Evolutionary conservation across 2,888 invertebrate genomes (phyloP).

Genomic region (Polia nebulosa): DNA sequence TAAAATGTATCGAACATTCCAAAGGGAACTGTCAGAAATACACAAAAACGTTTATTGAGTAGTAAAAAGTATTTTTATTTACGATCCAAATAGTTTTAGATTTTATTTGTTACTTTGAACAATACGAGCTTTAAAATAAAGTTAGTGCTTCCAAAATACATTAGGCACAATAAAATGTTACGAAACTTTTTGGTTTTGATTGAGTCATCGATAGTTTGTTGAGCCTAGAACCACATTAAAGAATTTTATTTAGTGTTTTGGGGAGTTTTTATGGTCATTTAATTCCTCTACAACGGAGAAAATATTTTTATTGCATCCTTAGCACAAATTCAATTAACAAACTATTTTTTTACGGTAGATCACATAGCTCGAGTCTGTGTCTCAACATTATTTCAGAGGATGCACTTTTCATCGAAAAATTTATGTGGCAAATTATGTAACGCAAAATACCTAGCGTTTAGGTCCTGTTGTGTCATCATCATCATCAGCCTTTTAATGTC

Average conservation of each 20-base stretch:
- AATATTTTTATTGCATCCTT: background rate
- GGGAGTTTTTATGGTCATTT: background rate
- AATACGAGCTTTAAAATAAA: constrained; percentile 27
- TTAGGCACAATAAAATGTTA: constrained; percentile 10
- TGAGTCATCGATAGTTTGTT: constrained; percentile 16
- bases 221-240: background rate
- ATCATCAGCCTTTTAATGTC: no score
- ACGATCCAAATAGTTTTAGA: constrained; percentile 67
- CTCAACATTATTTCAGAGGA: background rate
- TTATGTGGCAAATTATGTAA: background rate
- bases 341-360: background rate
- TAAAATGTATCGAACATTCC: constrained; percentile 30
- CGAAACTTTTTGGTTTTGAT: background rate
- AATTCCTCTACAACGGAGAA: background rate
- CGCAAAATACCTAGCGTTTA: no score
- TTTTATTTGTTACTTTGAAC: constrained; percentile 64
- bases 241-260: background rate
- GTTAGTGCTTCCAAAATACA: constrained; percentile 22
- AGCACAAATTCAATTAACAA: background rate
- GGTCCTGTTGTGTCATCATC: no score
- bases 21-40: constrained; percentile 52
- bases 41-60: constrained; percentile 64
- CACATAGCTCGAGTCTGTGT: no score
- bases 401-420: background rate
- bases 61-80: constrained; percentile 75